These are phyloP conservation scores for Andrena hattorfiana DNA, from an alignment of 2,888 invertebrate species.

Conservation along the genomic window DNA sequence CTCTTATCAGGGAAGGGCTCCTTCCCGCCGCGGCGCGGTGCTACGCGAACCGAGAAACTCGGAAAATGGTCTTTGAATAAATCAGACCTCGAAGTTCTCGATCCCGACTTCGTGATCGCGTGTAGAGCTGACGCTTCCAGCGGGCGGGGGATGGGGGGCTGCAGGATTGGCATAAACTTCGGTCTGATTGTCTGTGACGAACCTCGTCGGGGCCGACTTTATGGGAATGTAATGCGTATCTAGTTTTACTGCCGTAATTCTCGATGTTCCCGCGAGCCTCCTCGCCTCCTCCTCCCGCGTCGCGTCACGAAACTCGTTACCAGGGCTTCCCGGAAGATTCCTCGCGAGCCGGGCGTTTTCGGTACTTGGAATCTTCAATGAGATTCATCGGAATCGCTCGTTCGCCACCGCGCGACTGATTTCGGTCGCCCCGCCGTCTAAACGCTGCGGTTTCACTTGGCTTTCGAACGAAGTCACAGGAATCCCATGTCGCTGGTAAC, in stretches of 20 bases:
- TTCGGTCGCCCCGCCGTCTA: neutral
- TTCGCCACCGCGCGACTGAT: neutral
- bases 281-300: slow-evolving; percentile 9
- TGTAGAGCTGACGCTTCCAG: slow-evolving; percentile 44
- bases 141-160: slow-evolving; percentile 6
- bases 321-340: slow-evolving; percentile 57
- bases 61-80: slow-evolving; percentile 73
- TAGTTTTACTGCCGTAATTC: slow-evolving; percentile 68
- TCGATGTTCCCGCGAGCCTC: slow-evolving; percentile 48
- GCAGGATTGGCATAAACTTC: slow-evolving; percentile 65
- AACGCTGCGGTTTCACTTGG: slow-evolving; percentile 10
- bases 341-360: slow-evolving; percentile 36
- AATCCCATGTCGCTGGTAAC: too few relatives aligned
- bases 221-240: slow-evolving; percentile 69
- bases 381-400: slow-evolving; percentile 38
- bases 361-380: slow-evolving; percentile 44
- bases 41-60: slow-evolving; percentile 58
- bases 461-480: too few relatives aligned
- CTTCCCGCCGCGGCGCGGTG: slow-evolving; percentile 32
- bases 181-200: slow-evolving; percentile 70
- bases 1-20: slow-evolving; percentile 65
- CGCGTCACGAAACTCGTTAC: slow-evolving; percentile 68
- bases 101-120: slow-evolving; percentile 66
- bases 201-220: slow-evolving; percentile 62
- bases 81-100: slow-evolving; percentile 66